Base-by-base conservation (phyloP, 2,888 invertebrate species). In the Heliconius ismenius region DNA sequence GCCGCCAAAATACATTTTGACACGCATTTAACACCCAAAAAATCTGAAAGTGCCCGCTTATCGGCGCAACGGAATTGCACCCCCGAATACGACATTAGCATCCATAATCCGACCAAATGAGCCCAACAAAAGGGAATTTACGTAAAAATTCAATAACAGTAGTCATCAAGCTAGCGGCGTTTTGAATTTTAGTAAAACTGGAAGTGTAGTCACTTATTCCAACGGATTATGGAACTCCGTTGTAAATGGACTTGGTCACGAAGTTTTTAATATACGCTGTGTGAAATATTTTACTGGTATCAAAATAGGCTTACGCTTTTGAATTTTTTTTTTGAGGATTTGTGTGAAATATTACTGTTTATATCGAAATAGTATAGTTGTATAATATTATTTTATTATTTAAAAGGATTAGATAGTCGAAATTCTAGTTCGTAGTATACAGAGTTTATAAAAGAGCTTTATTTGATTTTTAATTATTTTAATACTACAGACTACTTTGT, bases 41-140 rank as follows among this genome's bases (percentile, higher is more conserved):
- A 86, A 84, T 82, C 81, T 83, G 78, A 76, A 78, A 79, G 81
- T 79, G 79, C 78, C 78, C 76, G 76, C 86, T 90, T 90, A 91
- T 90, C 90, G 84, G 79, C 72, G 80, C 80, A 82, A 84, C 84
- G 77, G 84, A 85, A 89, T 89, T 86, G 79, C 76, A 79, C 85
- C 84, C 82, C 78, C 83, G 81, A 86, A 85, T 84, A 81, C 81
- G 81, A 85, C 86, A 86, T 89, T 89, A 86, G 86, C 87, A 86
- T 87, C 87, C 83, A 86, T 89, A 90, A 90, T 88, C 86, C 85
- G 82, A 83, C 67, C 83, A 87, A 91, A 90, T 88, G 88, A 88
- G 86, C 84, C 83, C 85, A 86, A 88, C 90, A 89, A 90, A 88
- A 84, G 83, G 84, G 82, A 82, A 89, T 90, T 91, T 89, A 88